Conservation (phyloP, 2,797 vertebrate species). For the Centroberyx gerrardi region DNA sequence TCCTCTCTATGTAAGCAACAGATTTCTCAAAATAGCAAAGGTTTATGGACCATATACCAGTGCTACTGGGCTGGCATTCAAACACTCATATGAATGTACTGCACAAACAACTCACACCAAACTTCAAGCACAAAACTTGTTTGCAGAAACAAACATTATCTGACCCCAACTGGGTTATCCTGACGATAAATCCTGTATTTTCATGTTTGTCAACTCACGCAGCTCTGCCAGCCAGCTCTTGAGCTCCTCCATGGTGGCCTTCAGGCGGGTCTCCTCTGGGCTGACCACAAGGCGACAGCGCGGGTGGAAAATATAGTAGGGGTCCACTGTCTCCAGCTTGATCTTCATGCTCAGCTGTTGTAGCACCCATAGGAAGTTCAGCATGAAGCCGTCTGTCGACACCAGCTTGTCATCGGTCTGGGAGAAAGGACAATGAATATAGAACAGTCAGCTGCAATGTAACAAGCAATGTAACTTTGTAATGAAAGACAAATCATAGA, state of each 20-base stretch:
- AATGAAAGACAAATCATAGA: background rate
- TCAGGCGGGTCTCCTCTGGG: constrained; percentile 94
- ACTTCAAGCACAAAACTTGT: too few relatives aligned
- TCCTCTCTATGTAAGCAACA: background rate
- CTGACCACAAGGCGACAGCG: constrained; percentile 93
- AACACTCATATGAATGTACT: background rate
- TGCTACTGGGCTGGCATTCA: background rate
- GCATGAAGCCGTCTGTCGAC: constrained; percentile 98
- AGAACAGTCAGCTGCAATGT: constrained; percentile 2
- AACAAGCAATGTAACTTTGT: background rate
- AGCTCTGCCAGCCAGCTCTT: constrained; percentile 92
- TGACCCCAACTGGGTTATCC: too few relatives aligned
- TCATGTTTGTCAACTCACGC: constrained; percentile 85
- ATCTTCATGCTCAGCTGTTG: constrained; percentile 99
- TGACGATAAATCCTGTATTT: background rate
- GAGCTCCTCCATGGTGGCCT: constrained; percentile 97
- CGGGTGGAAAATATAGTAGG: constrained; percentile 97
- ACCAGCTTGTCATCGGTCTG: constrained; percentile 98
- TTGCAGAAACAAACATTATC: background rate
- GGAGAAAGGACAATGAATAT: constrained; percentile 8
- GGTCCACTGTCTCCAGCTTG: constrained; percentile 97
- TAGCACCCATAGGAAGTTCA: constrained; percentile 98
- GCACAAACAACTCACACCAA: background rate
- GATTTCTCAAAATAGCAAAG: constrained; percentile 27
- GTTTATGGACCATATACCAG: background rate